phyloP scores from a whole-genome alignment of 2,888 invertebrate genomes.

The Thymelicus sylvestris region DNA sequence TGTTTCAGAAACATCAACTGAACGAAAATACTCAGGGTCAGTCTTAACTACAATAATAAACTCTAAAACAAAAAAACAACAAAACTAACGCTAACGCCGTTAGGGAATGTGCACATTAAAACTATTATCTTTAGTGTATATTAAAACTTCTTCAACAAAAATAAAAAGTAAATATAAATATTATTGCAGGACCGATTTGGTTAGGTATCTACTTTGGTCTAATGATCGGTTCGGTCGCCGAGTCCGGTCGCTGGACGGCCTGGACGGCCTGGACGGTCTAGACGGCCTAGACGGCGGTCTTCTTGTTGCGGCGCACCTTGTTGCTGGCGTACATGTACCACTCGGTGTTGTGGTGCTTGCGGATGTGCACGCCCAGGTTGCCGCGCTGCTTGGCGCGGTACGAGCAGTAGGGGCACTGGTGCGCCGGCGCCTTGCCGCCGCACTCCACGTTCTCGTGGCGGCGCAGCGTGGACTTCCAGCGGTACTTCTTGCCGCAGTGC shows the following conservation, averaged over 20 bases:
- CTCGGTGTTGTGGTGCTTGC: conserved; percentile 89
- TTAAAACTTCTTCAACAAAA: conserved; percentile 75
- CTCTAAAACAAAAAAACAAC: conserved; percentile 81
- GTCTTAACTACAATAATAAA: conserved; percentile 81
- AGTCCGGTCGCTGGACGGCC: conserved; percentile 47
- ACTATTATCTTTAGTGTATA: conserved; percentile 75
- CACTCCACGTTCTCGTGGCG: conserved; percentile 94
- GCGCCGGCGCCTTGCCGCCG: conserved; percentile 92
- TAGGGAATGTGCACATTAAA: conserved; percentile 81
- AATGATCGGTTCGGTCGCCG: conserved; percentile 45
- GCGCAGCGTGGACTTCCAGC: conserved; percentile 93
- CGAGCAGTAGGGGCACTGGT: conserved; percentile 91
- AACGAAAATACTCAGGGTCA: conserved; percentile 74
- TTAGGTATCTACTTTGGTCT: conserved; percentile 82
- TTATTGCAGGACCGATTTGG: conserved; percentile 84
- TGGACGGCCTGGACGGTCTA: conserved; percentile 47
- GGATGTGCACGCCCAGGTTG: conserved; percentile 92
- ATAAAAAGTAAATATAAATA: conserved; percentile 71
- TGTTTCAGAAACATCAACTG: conserved; percentile 25
- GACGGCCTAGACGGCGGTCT: conserved; percentile 57
- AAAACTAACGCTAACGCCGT: conserved; percentile 74
- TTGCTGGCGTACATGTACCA: conserved; percentile 81
- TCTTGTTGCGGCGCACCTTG: conserved; percentile 78
- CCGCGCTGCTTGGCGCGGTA: conserved; percentile 93
- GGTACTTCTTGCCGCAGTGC: conserved; percentile 93